Evolutionary conservation across 2,113 vertebrate species (phyloP), one percentile per base, ranked within the genome.

Genomic region (Acinonyx jubatus): DNA sequence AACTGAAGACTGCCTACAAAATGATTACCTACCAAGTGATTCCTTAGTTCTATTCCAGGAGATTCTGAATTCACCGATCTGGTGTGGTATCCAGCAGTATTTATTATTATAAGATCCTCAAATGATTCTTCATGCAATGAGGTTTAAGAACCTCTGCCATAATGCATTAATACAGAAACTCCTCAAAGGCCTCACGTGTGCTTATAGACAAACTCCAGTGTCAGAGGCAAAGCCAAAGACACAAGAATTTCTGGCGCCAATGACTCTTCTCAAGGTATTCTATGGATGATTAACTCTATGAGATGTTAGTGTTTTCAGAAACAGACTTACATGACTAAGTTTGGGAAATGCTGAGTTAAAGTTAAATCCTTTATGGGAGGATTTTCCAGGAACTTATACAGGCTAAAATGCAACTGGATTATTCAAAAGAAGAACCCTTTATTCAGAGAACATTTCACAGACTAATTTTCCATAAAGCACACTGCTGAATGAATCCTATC

Each of bases 291-390:
- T 82, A 65, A 91, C 4, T 95, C 10, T 48, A 36, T 94, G 74
- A 93, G n/a, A 87, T 63, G 52, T 85, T 89, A 92, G 84, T 95
- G 27, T 91, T 97, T 96, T 97, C 52, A 69, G 66, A 96, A 83
- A 73, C 25, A 86, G 41, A 89, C 16, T 95, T 48, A 3, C 21
- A 50, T 93, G 61, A 81, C 94, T 81, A 97, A 94, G 33, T 71
- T 93, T 68, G n/a, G 63, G n/a, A 95, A 96, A 88, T 89, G 4
- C 41, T 92, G 45, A 21, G 15, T 96, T 84, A 93, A 94, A 88
- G 21, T 73, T 92, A 96, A 96, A 82, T 65, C 3, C 14, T 82
- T 96, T 41, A 48, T 27, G 57, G 36, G 82, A 93, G 55, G 73
- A 87, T 94, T 96, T 85, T 73, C 38, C 52, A 89, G 76, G 78